Evolutionary conservation across 2,113 vertebrate genomes (phyloP), one percentile per base, ranked within the genome.

Genomic region (Pipa parva): DNA sequence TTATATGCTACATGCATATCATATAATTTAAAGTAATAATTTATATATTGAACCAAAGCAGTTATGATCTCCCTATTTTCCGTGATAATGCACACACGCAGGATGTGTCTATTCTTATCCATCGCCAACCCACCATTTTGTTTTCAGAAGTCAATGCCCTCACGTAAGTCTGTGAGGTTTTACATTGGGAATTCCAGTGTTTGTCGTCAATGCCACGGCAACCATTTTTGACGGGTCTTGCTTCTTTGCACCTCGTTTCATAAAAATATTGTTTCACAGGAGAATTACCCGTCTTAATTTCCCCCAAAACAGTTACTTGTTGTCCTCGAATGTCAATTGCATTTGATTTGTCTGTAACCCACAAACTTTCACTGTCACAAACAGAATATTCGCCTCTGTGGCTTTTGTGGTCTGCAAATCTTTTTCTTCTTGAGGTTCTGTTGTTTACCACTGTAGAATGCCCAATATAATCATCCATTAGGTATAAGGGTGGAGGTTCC

Each of bases 11-110:
- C 94, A 97, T 94, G 94, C 92, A 92, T 93, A 94, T 95, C 83
- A 86, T 94, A 97, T 99, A 99, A 99, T 91, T 99, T 98, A 99
- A 97, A 93, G 81, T 95, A 94, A 94, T 94, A 97, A 99, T 92
- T 99, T 97, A 99, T 97, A 94, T 92, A 81, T 89, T 75, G 70
- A 80, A 82, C 81, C 79, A 77, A 77, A 22, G 73, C 63, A 74
- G 75, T 77, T 71, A 69, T 88, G 83, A 96, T 80, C 93, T 92
- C 91, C 89, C 92, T 36, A 89, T 93, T 87, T 99, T 99, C 69
- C 92, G 85, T 1, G 97, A 99, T 79, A 99, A 83, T 0, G 97
- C 97, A 1, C 97, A 99, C 74, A 97, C 93, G 0, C 97, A 99
- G 45, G 97, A 96, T 0, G 96, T 99, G 84, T 99, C 92, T 78